Conservation (phyloP, 2,113 vertebrate species). For the Dendropsophus ebraccatus region DNA sequence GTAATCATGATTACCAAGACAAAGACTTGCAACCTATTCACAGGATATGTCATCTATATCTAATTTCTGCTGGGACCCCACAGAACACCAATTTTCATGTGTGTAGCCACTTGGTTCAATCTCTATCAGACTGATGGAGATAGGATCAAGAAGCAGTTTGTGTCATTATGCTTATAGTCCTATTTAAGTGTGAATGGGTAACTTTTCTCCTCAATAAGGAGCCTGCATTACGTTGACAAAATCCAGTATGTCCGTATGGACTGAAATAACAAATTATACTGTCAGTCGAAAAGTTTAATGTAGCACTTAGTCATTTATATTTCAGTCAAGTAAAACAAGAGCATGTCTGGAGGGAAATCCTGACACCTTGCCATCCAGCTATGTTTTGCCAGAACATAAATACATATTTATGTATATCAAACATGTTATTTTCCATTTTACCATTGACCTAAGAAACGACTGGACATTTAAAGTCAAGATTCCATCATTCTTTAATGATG, state of each 20-base stretch:
- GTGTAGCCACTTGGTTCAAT: too few species aligned
- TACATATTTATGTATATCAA: constrained; percentile 5
- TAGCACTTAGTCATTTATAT: neutral
- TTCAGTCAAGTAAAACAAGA: neutral
- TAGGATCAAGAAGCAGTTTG: too few species aligned
- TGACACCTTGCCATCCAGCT: neutral
- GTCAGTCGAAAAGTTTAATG: neutral
- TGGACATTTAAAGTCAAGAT: constrained; percentile 27
- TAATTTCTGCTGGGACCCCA: too few species aligned
- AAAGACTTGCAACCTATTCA: too few species aligned
- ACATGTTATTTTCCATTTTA: constrained; percentile 30
- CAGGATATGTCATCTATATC: too few species aligned
- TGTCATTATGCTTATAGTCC: too few species aligned
- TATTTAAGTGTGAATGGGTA: too few species aligned
- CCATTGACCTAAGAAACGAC: neutral
- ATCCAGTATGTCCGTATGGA: neutral
- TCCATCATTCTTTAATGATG: constrained; percentile 6
- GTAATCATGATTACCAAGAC: too few species aligned
- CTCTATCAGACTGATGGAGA: too few species aligned
- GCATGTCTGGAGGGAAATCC: neutral
- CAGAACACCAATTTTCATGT: too few species aligned
- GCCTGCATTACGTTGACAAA: neutral
- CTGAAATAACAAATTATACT: neutral
- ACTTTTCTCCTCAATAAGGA: too few species aligned
- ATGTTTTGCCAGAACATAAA: neutral